phyloP scores from a whole-genome alignment of 1,140 invertebrate species.

The Drosophila tsacasi region DNA sequence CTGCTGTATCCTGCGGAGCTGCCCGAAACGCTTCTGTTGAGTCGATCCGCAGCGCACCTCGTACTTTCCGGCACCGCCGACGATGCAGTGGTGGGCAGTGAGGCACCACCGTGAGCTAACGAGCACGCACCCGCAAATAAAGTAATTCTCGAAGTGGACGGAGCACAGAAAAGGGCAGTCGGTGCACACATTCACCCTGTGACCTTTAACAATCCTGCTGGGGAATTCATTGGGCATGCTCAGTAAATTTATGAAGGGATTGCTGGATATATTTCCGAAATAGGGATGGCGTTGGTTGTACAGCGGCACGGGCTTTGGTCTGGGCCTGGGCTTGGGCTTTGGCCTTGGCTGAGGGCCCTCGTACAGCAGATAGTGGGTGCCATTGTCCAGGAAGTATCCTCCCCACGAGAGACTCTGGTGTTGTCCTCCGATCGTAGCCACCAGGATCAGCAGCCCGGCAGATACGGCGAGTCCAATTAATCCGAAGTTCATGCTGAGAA shows the following conservation, averaged over 20 bases:
- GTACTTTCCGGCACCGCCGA: slow-evolving; percentile 8
- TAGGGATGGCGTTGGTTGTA: not conserved
- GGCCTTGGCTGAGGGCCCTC: not conserved
- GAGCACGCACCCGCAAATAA: slow-evolving; percentile 55
- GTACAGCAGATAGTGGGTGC: slow-evolving; percentile 31
- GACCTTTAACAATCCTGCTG: slow-evolving; percentile 53
- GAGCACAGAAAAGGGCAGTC: slow-evolving; percentile 52
- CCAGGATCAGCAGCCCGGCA: slow-evolving; percentile 5
- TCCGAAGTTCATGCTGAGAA: slow-evolving; percentile 5
- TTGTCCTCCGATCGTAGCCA: not conserved
- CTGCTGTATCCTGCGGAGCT: slow-evolving; percentile 14
- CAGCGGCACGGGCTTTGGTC: not conserved
- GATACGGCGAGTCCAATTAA: slow-evolving; percentile 7
- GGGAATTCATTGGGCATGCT: slow-evolving; percentile 17
- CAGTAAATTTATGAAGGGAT: slow-evolving; percentile 44
- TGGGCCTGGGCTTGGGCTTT: not conserved
- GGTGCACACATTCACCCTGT: slow-evolving; percentile 15
- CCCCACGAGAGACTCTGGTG: not conserved
- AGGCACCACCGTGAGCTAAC: slow-evolving; percentile 73
- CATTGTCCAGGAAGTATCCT: slow-evolving; percentile 42
- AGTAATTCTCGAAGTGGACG: slow-evolving; percentile 14
- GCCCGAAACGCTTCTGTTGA: slow-evolving; percentile 33
- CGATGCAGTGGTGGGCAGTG: slow-evolving; percentile 87
- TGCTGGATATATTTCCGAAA: slow-evolving; percentile 23
- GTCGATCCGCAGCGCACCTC: slow-evolving; percentile 50